Conservation (phyloP, 2,888 invertebrate species). For the Eupithecia vulgata region DNA sequence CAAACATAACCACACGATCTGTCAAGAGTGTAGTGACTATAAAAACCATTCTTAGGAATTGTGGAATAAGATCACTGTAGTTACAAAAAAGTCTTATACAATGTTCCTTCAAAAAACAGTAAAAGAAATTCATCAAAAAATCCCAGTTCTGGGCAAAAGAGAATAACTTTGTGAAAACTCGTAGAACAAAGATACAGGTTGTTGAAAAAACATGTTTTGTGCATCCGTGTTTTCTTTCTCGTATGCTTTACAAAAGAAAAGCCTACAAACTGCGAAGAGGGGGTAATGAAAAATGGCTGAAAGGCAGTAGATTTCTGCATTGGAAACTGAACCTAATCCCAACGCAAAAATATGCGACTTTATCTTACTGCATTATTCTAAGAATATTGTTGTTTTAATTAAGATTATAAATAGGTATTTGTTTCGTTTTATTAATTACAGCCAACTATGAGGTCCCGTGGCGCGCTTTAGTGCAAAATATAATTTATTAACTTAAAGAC, state of each 20-base stretch:
- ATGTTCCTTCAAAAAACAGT: neutral
- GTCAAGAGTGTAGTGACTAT: neutral
- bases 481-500: neutral
- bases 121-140: neutral
- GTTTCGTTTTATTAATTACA: neutral
- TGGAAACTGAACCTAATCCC: neutral
- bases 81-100: neutral
- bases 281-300: constrained; percentile 5
- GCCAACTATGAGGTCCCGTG: neutral
- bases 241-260: neutral
- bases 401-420: neutral
- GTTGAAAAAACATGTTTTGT: constrained; percentile 1
- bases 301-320: neutral
- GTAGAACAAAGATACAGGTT: neutral
- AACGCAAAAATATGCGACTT: neutral
- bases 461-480: neutral
- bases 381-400: neutral
- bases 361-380: neutral
- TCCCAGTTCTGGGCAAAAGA: neutral
- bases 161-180: neutral
- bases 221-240: constrained; percentile 1
- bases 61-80: neutral
- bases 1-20: neutral
- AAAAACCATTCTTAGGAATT: neutral
- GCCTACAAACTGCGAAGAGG: neutral